phyloP scores from a whole-genome alignment of 2,797 vertebrate species.

The Pseudotriccus pelzelni region DNA sequence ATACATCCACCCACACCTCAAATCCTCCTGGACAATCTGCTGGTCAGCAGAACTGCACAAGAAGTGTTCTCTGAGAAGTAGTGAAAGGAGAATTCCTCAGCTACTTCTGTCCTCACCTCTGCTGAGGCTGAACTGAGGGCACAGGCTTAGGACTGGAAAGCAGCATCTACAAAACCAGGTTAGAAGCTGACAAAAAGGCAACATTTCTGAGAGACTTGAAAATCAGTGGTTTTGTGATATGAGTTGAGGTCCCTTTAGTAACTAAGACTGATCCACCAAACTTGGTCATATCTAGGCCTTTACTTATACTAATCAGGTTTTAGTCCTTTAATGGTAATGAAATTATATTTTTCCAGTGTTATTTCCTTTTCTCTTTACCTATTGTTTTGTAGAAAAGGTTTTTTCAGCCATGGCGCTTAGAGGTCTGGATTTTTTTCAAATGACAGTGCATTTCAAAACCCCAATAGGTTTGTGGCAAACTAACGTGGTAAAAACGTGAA shows the following conservation, averaged over 20 bases:
- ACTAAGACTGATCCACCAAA: background rate
- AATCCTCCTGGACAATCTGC: background rate
- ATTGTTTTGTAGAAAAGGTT: conserved; percentile 65
- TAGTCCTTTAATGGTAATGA: conserved; percentile 70
- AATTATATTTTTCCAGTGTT: conserved; percentile 69
- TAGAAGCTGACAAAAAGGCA: background rate
- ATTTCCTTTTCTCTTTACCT: conserved; percentile 72
- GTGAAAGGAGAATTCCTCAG: background rate
- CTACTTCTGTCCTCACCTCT: background rate
- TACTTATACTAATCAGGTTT: conserved; percentile 33
- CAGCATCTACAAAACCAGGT: background rate
- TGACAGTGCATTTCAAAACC: conserved; percentile 55
- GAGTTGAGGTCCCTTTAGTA: conserved; percentile 28
- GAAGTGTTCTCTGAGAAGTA: background rate
- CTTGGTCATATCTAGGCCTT: conserved; percentile 45
- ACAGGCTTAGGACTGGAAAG: background rate
- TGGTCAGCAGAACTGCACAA: background rate
- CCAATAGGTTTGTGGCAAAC: conserved; percentile 60
- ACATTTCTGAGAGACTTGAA: conserved; percentile 6
- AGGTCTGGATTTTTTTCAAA: conserved; percentile 64
- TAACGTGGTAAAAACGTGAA: conserved; percentile 66
- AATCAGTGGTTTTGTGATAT: conserved; percentile 8
- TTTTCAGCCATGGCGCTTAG: conserved; percentile 52
- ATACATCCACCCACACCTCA: background rate
- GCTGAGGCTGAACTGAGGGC: background rate